These are phyloP conservation scores for Biston stratarius DNA, from an alignment of 2,888 invertebrate species.

Conservation along the genomic window DNA sequence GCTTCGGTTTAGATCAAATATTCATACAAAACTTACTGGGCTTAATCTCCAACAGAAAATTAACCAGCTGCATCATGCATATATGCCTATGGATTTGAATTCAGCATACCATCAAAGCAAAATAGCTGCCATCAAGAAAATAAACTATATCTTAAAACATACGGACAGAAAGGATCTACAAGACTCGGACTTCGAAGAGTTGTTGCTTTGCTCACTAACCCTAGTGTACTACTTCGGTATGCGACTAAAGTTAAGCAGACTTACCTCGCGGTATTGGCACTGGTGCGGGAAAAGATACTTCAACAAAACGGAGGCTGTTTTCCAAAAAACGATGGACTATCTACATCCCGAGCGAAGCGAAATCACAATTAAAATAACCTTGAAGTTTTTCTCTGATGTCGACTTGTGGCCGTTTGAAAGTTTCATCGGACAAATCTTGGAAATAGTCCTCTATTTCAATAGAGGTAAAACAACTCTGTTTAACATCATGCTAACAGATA, in stretches of 20 bases:
- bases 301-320: slow-evolving; percentile 59
- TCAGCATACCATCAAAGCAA: slow-evolving; percentile 53
- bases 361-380: slow-evolving; percentile 59
- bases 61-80: slow-evolving; percentile 51
- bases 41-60: slow-evolving; percentile 55
- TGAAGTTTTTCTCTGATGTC: slow-evolving; percentile 61
- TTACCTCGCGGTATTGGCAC: slow-evolving; percentile 53
- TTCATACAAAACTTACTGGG: slow-evolving; percentile 21
- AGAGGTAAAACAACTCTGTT: slow-evolving; percentile 61
- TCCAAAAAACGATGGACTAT: slow-evolving; percentile 62
- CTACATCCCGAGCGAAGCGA: slow-evolving; percentile 67
- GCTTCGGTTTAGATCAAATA: slow-evolving; percentile 24
- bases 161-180: slow-evolving; percentile 51
- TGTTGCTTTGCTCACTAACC: slow-evolving; percentile 63
- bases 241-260: slow-evolving; percentile 60
- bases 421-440: slow-evolving; percentile 66
- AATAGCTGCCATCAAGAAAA: slow-evolving; percentile 55
- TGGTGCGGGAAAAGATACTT: slow-evolving; percentile 61
- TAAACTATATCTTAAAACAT: slow-evolving; percentile 55
- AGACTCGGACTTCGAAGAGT: slow-evolving; percentile 57
- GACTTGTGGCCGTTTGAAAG: slow-evolving; percentile 67
- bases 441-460: slow-evolving; percentile 63
- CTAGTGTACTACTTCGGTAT: slow-evolving; percentile 70
- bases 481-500: slow-evolving; percentile 67
- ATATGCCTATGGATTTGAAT: slow-evolving; percentile 62